These are phyloP conservation scores for Gymnorhina tibicen DNA, from an alignment of 2,113 vertebrate species.

Conservation along the genomic window DNA sequence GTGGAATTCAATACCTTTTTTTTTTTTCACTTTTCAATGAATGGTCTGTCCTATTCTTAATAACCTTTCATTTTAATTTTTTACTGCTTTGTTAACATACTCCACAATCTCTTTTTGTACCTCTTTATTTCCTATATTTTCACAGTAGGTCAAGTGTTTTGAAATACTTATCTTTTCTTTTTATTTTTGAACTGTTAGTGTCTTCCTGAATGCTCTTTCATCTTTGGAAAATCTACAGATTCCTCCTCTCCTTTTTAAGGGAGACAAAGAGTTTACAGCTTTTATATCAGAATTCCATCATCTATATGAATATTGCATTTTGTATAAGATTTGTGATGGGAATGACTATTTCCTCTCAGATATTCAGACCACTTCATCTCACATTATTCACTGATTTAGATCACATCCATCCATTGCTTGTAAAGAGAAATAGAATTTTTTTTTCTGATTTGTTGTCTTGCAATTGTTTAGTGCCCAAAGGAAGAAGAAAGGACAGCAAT, in stretches of 20 bases:
- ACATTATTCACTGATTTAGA: neutral
- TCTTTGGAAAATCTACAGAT: conserved; percentile 31
- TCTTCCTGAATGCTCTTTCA: neutral
- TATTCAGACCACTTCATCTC: neutral
- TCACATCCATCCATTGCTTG: neutral
- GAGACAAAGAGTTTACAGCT: neutral
- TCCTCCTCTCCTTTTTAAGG: neutral
- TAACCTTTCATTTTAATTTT: neutral
- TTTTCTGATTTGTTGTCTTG: neutral
- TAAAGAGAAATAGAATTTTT: neutral
- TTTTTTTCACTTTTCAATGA: neutral
- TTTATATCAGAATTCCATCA: neutral
- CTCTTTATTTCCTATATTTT: conserved; percentile 6
- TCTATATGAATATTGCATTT: neutral
- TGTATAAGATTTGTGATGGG: neutral
- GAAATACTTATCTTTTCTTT: neutral
- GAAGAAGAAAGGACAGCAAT: neutral
- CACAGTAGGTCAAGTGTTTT: neutral
- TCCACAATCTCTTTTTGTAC: neutral
- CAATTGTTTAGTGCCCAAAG: neutral
- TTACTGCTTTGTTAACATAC: neutral
- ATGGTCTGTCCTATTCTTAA: neutral
- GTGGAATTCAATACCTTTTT: neutral
- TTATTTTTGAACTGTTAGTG: neutral
- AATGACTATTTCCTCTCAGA: neutral